A percentile compares a stretch with the other conserved stretches of the same genome.
Conservation (phyloP, 1,140 invertebrate genomes). For the Calliphora vicina region DNA sequence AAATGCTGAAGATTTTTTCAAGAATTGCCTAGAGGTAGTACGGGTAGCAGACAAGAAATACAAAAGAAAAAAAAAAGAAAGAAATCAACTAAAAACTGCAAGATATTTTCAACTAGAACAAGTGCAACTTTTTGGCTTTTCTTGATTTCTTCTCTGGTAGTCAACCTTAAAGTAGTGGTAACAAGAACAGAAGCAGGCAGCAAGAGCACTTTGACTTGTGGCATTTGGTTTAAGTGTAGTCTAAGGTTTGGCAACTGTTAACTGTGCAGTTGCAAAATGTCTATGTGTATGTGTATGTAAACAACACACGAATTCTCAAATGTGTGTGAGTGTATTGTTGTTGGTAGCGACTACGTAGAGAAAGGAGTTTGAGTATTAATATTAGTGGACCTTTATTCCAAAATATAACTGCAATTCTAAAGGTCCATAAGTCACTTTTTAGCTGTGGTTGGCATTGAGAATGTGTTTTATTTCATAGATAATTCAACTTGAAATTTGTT, state of each 20-base stretch:
- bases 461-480: slow-evolving; percentile 33
- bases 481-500: slow-evolving; percentile 22
- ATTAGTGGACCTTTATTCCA: background rate
- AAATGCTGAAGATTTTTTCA: slow-evolving; percentile 22
- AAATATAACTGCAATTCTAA: background rate
- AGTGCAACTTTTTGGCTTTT: slow-evolving; percentile 27
- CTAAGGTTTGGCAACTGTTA: slow-evolving; percentile 20
- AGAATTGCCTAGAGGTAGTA: background rate
- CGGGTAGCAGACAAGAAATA: background rate
- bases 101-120: background rate
- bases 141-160: background rate
- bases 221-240: slow-evolving; percentile 20
- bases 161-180: background rate
- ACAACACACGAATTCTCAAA: no score
- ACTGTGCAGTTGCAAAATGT: background rate
- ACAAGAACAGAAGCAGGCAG: background rate
- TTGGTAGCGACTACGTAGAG: background rate
- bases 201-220: slow-evolving; percentile 19
- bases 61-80: background rate
- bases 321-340: background rate
- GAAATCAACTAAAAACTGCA: background rate
- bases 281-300: background rate
- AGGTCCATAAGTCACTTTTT: slow-evolving; percentile 28
- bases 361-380: background rate
- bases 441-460: slow-evolving; percentile 27